phyloP scores from a whole-genome alignment of 1,140 invertebrate genomes.

The Penaeus japonicus region DNA sequence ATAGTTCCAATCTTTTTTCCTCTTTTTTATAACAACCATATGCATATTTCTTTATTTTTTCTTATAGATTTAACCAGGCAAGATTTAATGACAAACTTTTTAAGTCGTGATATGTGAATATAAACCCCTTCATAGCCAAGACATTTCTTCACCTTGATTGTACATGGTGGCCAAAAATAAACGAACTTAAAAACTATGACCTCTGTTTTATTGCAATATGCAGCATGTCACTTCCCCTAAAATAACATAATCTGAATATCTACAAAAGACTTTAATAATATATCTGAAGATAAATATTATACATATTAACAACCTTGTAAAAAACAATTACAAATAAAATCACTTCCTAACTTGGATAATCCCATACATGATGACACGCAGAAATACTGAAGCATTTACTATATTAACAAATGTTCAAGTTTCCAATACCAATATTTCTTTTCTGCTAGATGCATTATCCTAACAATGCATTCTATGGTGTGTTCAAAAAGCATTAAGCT shows the following conservation, averaged over 20 bases:
- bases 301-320: conserved; percentile 34
- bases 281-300: conserved; percentile 4
- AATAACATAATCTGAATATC: too few relatives aligned
- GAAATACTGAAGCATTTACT: conserved; percentile 12
- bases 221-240: too few relatives aligned
- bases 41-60: too few relatives aligned
- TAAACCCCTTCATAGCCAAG: too few relatives aligned
- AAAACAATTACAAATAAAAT: conserved; percentile 13
- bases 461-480: not conserved
- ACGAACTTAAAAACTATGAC: not conserved
- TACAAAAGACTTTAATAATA: too few relatives aligned
- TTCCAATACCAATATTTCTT: not conserved
- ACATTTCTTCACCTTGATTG: too few relatives aligned
- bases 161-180: not conserved
- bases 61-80: too few relatives aligned
- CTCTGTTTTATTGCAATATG: not conserved
- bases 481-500: too few relatives aligned
- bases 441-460: not conserved
- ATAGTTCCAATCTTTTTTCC: not conserved
- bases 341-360: not conserved
- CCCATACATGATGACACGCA: not conserved
- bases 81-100: too few relatives aligned
- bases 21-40: not conserved
- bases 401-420: not conserved
- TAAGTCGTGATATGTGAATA: too few relatives aligned